These are phyloP conservation scores for Neogale vison DNA, from an alignment of 2,113 vertebrate genomes.

Conservation along the genomic window DNA sequence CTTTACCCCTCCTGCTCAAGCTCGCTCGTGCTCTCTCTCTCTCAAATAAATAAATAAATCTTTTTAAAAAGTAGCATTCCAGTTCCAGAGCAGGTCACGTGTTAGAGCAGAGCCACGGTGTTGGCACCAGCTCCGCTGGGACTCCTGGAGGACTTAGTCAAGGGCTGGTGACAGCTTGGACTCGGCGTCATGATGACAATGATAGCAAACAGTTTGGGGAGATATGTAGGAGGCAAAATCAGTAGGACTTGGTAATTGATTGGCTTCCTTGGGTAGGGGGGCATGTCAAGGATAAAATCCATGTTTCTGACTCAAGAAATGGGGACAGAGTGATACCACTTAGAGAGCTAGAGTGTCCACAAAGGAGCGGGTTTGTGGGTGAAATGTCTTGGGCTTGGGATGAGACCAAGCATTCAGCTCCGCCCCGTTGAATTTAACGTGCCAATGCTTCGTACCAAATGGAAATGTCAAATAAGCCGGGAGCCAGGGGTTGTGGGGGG, in stretches of 20 bases:
- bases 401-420: background rate
- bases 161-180: background rate
- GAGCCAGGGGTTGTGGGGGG: no score
- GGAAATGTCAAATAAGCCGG: background rate
- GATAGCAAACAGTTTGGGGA: background rate
- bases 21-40: background rate
- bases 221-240: background rate
- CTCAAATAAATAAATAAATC: background rate
- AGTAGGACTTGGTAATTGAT: background rate
- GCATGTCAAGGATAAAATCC: background rate
- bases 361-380: background rate
- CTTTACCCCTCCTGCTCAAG: background rate
- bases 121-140: background rate
- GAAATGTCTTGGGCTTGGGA: background rate
- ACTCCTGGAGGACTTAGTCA: background rate
- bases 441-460: background rate
- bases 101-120: background rate
- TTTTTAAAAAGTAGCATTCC: background rate
- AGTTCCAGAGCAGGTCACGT: background rate
- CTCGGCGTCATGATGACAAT: background rate
- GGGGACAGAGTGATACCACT: background rate
- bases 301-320: background rate
- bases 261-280: background rate
- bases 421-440: background rate
- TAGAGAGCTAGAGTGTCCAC: background rate